Percentiles rank a stretch among this genome's conserved stretches.
These are phyloP conservation scores for Bombyx huttoni DNA, from an alignment of 2,888 invertebrate genomes.

Conservation along the genomic window DNA sequence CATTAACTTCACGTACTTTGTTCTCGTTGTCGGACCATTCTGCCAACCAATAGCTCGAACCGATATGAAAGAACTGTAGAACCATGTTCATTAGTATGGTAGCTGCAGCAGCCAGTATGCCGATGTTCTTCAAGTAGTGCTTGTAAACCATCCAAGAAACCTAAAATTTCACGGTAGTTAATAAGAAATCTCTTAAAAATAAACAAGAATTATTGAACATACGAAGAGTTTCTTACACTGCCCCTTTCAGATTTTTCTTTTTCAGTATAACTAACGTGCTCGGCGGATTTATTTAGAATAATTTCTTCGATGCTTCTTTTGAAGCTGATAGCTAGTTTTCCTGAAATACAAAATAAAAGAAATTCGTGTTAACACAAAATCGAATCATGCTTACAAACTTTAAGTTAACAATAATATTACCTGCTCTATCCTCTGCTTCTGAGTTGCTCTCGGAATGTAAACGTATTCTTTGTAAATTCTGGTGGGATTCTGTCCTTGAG, in stretches of 20 bases:
- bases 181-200: too few relatives aligned
- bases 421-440: slow-evolving; percentile 74
- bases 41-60: slow-evolving; percentile 90
- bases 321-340: slow-evolving; percentile 28
- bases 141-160: slow-evolving; percentile 91
- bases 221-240: slow-evolving; percentile 73
- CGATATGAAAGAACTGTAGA: slow-evolving; percentile 88
- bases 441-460: slow-evolving; percentile 83
- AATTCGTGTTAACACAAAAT: too few relatives aligned
- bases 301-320: slow-evolving; percentile 50
- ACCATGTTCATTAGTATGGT: slow-evolving; percentile 86
- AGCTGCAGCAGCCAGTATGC: slow-evolving; percentile 78
- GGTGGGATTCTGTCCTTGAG: slow-evolving; percentile 75
- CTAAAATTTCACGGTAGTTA: slow-evolving; percentile 31
- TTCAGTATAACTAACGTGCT: slow-evolving; percentile 87
- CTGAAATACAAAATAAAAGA: not conserved
- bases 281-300: slow-evolving; percentile 44
- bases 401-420: slow-evolving; percentile 7
- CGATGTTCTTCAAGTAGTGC: slow-evolving; percentile 89
- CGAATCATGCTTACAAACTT: too few relatives aligned
- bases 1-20: slow-evolving; percentile 24
- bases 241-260: slow-evolving; percentile 93
- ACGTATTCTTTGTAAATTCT: slow-evolving; percentile 77
- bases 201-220: too few relatives aligned
- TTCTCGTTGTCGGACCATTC: slow-evolving; percentile 82